Base-by-base conservation (phyloP, 2,888 invertebrate genomes). In the Pollenia amentaria region DNA sequence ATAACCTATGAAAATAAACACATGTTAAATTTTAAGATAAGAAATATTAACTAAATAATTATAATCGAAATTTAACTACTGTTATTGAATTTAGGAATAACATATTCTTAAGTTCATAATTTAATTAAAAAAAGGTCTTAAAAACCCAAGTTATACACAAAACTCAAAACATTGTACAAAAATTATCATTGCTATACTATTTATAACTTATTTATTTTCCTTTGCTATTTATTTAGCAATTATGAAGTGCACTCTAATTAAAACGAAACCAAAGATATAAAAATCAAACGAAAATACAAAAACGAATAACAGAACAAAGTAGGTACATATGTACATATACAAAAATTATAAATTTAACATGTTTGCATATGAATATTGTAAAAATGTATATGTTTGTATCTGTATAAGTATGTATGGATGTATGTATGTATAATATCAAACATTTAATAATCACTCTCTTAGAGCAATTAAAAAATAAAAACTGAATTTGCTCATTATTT, bases 231-330 rank as follows among this genome's bases (percentile, higher is more conserved):
- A 88, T 90, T 90, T 89, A 91, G 90, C 89, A 92, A 91, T 92
- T 92, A 92, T 91, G 90, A 92, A 92, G 91, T 92, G 90, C 90
- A 92, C 89, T 91, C 92, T 92, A 92, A 92, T 92, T 92, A 90
- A 91, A 92, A 91, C 84, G 57, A 88, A 82, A 85, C 85, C 64
- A 85, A 73, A 89, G 70, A 73, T 69, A 80, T 38, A 46, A 53
- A 77, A 76, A 53, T 67, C n/a, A 69, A 75, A 46, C 16, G 65
- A 55, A 76, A 73, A 75, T 29, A 57, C 18, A 62, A 67, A 70
- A 84, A 73, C 70, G 51, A 67, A 87, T 82, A 84, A 78, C 83
- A 62, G 83, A 85, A 70, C 16, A 53, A 48, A 78, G 86, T 65
- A 83, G n/a, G n/a, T 51, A 82, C 40, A 67, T 76, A 46, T 62